phyloP scores from a whole-genome alignment of 2,113 vertebrate genomes.

The Ophthalmotilapia sp. region DNA sequence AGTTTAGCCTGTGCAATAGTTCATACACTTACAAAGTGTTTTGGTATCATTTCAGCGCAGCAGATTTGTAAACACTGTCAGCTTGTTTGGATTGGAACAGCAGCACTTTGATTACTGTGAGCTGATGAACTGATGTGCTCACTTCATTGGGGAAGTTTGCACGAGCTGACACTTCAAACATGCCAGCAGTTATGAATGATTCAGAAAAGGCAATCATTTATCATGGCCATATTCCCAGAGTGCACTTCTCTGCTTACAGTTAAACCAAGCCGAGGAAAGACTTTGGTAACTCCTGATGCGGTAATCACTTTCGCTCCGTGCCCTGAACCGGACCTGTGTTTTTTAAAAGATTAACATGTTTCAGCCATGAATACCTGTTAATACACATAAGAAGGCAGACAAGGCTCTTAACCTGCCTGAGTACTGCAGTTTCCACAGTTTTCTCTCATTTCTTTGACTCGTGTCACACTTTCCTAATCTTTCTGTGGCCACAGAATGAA shows the following conservation, averaged over 20 bases:
- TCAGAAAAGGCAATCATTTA: slow-evolving; percentile 13
- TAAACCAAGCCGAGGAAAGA: slow-evolving; percentile 4
- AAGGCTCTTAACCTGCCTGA: slow-evolving; percentile 18
- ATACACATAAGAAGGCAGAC: background rate
- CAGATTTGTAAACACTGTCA: slow-evolving; percentile 51
- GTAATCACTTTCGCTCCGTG: background rate
- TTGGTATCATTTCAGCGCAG: slow-evolving; percentile 2
- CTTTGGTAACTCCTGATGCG: slow-evolving; percentile 2
- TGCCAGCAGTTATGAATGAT: slow-evolving; percentile 22
- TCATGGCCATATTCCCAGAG: slow-evolving; percentile 18
- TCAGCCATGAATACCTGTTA: background rate
- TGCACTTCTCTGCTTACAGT: slow-evolving; percentile 13
- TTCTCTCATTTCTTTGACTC: background rate
- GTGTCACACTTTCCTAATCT: background rate
- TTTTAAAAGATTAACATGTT: background rate
- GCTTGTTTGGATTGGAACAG: slow-evolving; percentile 36
- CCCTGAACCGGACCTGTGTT: background rate
- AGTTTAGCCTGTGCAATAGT: slow-evolving; percentile 3
- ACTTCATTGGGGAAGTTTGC: slow-evolving; percentile 24
- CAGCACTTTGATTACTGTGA: slow-evolving; percentile 30
- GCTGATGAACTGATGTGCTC: slow-evolving; percentile 37
- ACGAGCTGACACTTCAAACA: slow-evolving; percentile 32
- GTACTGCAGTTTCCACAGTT: background rate
- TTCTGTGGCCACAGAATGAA: background rate
- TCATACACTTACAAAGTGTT: slow-evolving; percentile 12